Evolutionary conservation across 2,113 vertebrate species (phyloP).

Genomic region (Smithornis capensis): DNA sequence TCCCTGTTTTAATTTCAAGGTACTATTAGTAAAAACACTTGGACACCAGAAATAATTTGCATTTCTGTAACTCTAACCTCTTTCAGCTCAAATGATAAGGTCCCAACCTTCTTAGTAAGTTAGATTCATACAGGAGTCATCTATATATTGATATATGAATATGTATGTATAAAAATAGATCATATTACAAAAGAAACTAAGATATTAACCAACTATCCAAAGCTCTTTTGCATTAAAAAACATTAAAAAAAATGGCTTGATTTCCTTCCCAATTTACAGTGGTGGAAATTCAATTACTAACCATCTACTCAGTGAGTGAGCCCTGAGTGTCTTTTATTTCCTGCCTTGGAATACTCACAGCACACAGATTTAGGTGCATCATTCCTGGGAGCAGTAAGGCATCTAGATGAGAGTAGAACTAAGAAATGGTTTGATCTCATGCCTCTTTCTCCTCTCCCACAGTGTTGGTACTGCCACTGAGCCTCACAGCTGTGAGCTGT

Average conservation of each 20-base stretch:
- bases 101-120: background rate
- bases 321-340: background rate
- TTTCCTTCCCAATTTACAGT: background rate
- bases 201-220: background rate
- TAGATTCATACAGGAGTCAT: background rate
- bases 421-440: background rate
- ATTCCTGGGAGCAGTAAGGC: background rate
- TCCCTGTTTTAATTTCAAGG: background rate
- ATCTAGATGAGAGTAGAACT: background rate
- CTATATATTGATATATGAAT: background rate
- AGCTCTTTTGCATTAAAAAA: background rate
- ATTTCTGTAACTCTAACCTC: background rate
- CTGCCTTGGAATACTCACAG: background rate
- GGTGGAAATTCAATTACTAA: background rate
- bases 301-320: background rate
- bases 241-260: background rate
- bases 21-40: background rate
- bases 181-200: background rate
- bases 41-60: background rate
- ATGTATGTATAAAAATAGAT: background rate
- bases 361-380: background rate
- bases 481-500: background rate
- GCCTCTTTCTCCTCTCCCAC: background rate
- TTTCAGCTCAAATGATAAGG: background rate
- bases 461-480: accelerated